A percentile compares a stretch with the other conserved stretches of the same genome.
These are phyloP conservation scores for Hoplodrina ambigua DNA, from an alignment of 2,888 invertebrate species.

Conservation along the genomic window DNA sequence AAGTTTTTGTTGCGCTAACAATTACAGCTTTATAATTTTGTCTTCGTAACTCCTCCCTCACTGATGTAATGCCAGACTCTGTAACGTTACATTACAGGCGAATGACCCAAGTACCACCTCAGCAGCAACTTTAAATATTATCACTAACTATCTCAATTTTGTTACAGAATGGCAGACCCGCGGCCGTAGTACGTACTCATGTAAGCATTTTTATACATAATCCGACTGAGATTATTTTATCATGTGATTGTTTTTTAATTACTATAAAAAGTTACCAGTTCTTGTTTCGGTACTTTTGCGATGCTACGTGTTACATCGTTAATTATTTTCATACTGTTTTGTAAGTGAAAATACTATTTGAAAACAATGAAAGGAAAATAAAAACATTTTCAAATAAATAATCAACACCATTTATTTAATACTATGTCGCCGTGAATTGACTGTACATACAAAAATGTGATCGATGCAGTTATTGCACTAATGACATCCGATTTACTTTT, in stretches of 20 bases:
- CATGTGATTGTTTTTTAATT: slow-evolving; percentile 56
- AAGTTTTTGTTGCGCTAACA: too few species aligned
- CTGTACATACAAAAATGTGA: slow-evolving; percentile 78
- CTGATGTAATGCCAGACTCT: too few species aligned
- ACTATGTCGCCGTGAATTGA: slow-evolving; percentile 79
- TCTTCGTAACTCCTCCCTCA: too few species aligned
- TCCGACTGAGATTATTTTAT: slow-evolving; percentile 64
- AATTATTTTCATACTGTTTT: slow-evolving; percentile 42
- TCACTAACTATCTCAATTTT: slow-evolving; percentile 47
- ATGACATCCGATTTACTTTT: slow-evolving; percentile 65
- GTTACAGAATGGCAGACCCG: slow-evolving; percentile 86
- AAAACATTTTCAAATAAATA: slow-evolving; percentile 70
- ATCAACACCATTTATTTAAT: slow-evolving; percentile 88
- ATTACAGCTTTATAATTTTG: too few species aligned
- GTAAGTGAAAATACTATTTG: slow-evolving; percentile 18
- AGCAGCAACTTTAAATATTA: too few species aligned
- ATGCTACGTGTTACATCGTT: slow-evolving; percentile 36
- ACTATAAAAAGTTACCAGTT: slow-evolving; percentile 44
- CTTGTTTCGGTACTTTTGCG: slow-evolving; percentile 11
- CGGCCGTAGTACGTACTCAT: slow-evolving; percentile 71
- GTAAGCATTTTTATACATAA: slow-evolving; percentile 61
- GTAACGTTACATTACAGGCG: too few species aligned
- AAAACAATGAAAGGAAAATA: slow-evolving; percentile 40
- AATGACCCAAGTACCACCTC: too few species aligned
- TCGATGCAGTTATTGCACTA: slow-evolving; percentile 84